Percentiles rank a stretch among this genome's conserved stretches.
phyloP scores from a whole-genome alignment of 23 tunicate genomes.

The Oikopleura vanhoeffeni region DNA sequence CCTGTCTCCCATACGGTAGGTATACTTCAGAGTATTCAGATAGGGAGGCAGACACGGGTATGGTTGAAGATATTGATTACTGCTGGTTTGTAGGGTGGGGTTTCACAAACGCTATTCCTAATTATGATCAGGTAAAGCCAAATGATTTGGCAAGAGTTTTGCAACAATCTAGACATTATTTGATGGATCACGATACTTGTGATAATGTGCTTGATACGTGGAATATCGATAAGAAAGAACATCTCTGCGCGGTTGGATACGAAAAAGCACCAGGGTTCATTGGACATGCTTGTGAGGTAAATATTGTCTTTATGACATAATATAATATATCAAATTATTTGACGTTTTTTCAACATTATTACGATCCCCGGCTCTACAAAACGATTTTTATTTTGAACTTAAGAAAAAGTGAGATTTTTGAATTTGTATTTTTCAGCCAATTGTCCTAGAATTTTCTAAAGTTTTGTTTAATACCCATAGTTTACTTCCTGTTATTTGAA shows the following conservation, averaged over 20 bases:
- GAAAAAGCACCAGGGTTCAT: neutral
- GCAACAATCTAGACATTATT: neutral
- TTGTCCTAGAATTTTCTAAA: too few species aligned
- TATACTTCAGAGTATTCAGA: neutral
- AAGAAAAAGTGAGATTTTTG: too few species aligned
- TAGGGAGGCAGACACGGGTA: neutral
- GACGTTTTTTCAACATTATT: too few species aligned
- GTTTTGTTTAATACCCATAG: too few species aligned
- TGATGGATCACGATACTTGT: neutral
- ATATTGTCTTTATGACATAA: too few species aligned
- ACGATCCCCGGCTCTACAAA: too few species aligned
- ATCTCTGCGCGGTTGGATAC: neutral
- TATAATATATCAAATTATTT: too few species aligned
- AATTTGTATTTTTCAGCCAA: too few species aligned
- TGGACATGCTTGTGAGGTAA: neutral
- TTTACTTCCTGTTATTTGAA: too few species aligned
- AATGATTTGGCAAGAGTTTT: neutral
- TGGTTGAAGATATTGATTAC: neutral
- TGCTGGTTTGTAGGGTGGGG: neutral
- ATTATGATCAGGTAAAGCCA: neutral
- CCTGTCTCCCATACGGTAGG: neutral
- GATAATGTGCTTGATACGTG: neutral
- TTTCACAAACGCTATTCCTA: neutral
- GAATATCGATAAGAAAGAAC: neutral
- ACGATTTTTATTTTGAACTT: too few species aligned